Evolutionary conservation across 2,888 invertebrate species (phyloP), one percentile per base, ranked within the genome.

Genomic region (Ephialtes manifestator): DNA sequence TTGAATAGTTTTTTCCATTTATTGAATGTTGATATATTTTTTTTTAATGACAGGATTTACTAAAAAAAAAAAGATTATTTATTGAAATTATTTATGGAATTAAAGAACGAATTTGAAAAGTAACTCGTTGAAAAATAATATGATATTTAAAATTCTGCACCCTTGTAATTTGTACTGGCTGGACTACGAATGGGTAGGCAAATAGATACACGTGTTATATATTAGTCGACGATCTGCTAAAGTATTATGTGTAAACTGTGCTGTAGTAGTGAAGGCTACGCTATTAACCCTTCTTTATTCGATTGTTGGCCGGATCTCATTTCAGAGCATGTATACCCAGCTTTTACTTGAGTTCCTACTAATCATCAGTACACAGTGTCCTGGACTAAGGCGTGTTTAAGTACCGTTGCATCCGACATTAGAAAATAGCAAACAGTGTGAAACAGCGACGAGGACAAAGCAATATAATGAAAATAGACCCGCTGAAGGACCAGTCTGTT

Each of bases 401-500:
- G 39, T 13, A 24, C 28, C 13, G 55, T 77, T 77, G 31, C 39
- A 67, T 77, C 48, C n/a, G 60, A 20, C 31, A 51, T 35, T 53
- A 71, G n/a, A 53, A 71, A 53, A 71, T 51, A 7, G 8, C 39
- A 71, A 71, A 71, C 60, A 60, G 13, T 8, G 24, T n/a, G 39
- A 11, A 11, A 11, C 28, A 10, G n/a, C 48, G 35, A 70, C 55
- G 15, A 60, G 70, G 18, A 53, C 58, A 43, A 76, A 60, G 48
- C 28, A 75, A 86, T 72, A 84, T 84, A 81, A 79, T 78, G 60
- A 82, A 87, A 86, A 85, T 83, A 83, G 84, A 83, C 48, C 24
- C 24, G 11, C 11, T 31, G 51, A 63, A 43, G 18, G 63, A 63
- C 15, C 10, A 43, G 39, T 76, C 60, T 76, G 15, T 81, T 67